phyloP scores from a whole-genome alignment of 2,113 vertebrate genomes.

The Rhabdornis inornatus region DNA sequence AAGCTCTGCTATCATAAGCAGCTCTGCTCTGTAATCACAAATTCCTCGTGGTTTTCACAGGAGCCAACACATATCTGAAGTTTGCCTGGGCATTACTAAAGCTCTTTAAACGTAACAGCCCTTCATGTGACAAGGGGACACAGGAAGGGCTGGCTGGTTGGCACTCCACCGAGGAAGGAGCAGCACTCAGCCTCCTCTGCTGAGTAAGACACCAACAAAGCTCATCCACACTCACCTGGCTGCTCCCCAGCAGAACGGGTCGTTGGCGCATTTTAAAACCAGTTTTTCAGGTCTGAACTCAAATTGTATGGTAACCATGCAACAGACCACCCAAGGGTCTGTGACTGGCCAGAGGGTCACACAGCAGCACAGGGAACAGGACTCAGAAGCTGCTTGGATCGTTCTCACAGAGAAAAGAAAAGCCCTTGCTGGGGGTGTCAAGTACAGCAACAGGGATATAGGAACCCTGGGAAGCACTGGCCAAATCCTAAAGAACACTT shows the following conservation, averaged over 20 bases:
- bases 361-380: neutral
- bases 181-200: neutral
- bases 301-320: neutral
- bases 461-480: neutral
- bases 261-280: neutral
- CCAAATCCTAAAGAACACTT: neutral
- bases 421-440: rapidly evolving
- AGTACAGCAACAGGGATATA: neutral
- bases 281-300: slow-evolving; percentile 57
- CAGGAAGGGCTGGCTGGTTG: too few species aligned
- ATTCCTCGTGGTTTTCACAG: neutral
- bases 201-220: neutral
- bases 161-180: neutral
- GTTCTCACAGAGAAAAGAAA: neutral
- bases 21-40: neutral
- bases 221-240: neutral
- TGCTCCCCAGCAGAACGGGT: neutral
- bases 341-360: neutral
- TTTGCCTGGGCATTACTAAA: neutral
- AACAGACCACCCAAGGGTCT: slow-evolving; percentile 51
- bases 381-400: neutral
- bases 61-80: neutral
- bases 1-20: neutral
- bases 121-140: too few species aligned
- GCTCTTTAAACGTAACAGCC: neutral